phyloP scores from a whole-genome alignment of 2,797 vertebrate genomes.

The Simalia tracyae region DNA sequence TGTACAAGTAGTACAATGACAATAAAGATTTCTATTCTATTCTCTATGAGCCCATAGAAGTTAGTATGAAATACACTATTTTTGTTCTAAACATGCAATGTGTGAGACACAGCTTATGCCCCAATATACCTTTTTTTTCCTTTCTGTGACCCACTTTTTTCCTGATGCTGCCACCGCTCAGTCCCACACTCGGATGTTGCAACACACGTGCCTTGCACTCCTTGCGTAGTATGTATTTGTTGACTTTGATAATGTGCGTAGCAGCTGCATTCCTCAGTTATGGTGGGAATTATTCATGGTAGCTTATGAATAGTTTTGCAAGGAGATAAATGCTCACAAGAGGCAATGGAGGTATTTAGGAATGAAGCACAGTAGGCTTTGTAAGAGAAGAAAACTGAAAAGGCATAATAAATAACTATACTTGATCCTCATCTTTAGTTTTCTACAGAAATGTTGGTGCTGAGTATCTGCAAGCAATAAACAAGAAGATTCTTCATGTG shows the following conservation, averaged over 20 bases:
- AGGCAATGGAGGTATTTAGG: background rate
- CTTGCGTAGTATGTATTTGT: background rate
- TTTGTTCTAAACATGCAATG: background rate
- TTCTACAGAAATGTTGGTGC: background rate
- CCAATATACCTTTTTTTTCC: background rate
- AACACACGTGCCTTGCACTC: background rate
- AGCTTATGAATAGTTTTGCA: background rate
- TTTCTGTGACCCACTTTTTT: background rate
- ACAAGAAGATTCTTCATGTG: background rate
- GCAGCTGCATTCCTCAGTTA: background rate
- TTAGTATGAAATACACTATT: background rate
- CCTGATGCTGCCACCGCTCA: background rate
- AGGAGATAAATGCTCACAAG: background rate
- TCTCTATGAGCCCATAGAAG: background rate
- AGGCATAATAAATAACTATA: background rate
- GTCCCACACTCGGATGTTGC: background rate
- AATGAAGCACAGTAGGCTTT: background rate
- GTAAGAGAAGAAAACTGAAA: background rate
- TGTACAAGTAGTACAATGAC: too few relatives aligned
- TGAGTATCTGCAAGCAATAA: background rate
- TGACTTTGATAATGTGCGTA: background rate
- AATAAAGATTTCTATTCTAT: too few relatives aligned
- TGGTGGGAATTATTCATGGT: background rate
- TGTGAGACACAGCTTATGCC: background rate
- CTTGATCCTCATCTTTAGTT: background rate